A percentile compares a stretch with the other conserved stretches of the same genome.
phyloP scores from a whole-genome alignment of 2,797 vertebrate species.

The Avahi laniger region DNA sequence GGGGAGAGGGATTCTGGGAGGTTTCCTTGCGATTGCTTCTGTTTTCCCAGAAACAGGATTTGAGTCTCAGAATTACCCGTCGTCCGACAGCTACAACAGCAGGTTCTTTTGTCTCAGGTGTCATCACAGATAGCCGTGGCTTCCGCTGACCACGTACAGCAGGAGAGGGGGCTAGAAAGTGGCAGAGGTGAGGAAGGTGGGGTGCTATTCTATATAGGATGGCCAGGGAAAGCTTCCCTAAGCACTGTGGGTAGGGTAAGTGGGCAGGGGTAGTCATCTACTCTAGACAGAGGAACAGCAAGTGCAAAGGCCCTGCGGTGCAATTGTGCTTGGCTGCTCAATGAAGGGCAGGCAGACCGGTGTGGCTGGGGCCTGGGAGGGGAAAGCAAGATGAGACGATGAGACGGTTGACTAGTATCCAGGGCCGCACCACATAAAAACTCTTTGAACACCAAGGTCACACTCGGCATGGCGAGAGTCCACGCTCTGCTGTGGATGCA shows the following conservation, averaged over 20 bases:
- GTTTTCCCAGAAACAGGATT: conserved; percentile 15
- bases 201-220: not conserved
- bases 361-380: not conserved
- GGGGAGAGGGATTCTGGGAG: not conserved
- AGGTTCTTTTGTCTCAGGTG: not conserved
- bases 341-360: not conserved
- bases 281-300: not conserved
- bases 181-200: not conserved
- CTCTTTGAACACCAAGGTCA: not conserved
- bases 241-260: not conserved
- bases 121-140: not conserved
- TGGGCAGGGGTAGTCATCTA: no score
- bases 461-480: not conserved
- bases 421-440: not conserved
- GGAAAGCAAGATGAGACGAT: not conserved
- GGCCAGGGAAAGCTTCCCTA: not conserved
- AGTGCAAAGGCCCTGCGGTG: not conserved
- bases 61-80: not conserved
- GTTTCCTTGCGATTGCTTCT: not conserved
- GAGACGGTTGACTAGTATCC: not conserved
- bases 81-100: not conserved
- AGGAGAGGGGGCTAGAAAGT: not conserved
- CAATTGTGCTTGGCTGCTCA: not conserved
- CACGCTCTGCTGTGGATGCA: no score
- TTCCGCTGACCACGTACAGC: not conserved